phyloP scores from a whole-genome alignment of 2,113 vertebrate species.

The Rana temporaria region DNA sequence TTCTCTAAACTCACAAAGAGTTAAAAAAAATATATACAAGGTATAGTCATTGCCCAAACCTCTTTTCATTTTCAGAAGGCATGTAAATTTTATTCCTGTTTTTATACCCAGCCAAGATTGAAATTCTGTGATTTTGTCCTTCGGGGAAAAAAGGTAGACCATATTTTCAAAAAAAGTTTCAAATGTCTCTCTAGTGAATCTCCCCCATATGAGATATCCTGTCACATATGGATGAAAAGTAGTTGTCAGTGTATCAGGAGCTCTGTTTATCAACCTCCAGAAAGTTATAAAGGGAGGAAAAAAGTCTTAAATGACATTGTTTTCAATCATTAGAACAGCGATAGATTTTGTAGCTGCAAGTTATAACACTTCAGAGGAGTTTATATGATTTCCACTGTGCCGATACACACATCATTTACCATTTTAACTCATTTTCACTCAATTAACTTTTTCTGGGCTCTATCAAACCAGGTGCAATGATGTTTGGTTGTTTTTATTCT shows the following conservation, averaged over 20 bases:
- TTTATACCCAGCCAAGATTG: slow-evolving; percentile 32
- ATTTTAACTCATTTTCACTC: slow-evolving; percentile 21
- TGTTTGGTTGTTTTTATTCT: slow-evolving; percentile 9
- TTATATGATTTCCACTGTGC: slow-evolving; percentile 12
- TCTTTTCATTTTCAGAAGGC: slow-evolving; percentile 5
- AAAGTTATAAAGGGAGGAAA: slow-evolving; percentile 34
- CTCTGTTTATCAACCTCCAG: slow-evolving; percentile 26
- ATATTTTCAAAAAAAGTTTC: slow-evolving; percentile 32
- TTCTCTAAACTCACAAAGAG: too few species aligned
- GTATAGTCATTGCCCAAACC: neutral
- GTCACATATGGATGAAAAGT: slow-evolving; percentile 32
- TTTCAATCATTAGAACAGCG: neutral
- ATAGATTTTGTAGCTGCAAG: slow-evolving; percentile 25
- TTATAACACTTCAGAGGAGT: slow-evolving; percentile 14
- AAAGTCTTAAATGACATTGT: slow-evolving; percentile 21
- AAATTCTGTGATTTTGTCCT: slow-evolving; percentile 18
- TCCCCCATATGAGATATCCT: slow-evolving; percentile 12
- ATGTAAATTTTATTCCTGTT: slow-evolving; percentile 3
- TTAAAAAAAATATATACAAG: neutral
- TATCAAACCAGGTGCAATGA: neutral
- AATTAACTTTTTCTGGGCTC: slow-evolving; percentile 7
- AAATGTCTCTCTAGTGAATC: slow-evolving; percentile 24
- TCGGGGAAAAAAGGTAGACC: slow-evolving; percentile 10
- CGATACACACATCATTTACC: neutral
- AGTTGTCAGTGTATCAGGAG: slow-evolving; percentile 17